A percentile compares a stretch with the other conserved stretches of the same genome.
phyloP scores from a whole-genome alignment of 1,140 invertebrate species.

The Scaptomyza graminum region DNA sequence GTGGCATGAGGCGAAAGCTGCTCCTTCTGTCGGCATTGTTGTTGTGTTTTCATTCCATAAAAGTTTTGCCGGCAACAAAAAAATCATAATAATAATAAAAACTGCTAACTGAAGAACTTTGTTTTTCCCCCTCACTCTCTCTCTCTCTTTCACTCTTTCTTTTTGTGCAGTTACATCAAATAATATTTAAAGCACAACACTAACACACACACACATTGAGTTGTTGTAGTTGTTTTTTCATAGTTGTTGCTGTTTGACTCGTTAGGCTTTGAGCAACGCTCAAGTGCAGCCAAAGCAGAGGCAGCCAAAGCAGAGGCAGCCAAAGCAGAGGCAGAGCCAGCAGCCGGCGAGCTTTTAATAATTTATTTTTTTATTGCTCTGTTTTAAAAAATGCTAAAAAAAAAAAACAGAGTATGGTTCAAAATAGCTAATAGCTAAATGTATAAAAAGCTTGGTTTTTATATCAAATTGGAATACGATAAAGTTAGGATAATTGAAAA shows the following conservation, averaged over 20 bases:
- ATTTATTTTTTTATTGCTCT: slow-evolving; percentile 41
- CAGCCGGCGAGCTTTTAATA: slow-evolving; percentile 58
- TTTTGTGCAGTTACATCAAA: slow-evolving; percentile 62
- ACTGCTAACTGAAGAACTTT: slow-evolving; percentile 57
- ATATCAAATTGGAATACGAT: no score
- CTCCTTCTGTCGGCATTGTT: slow-evolving; percentile 17
- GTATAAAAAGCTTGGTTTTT: no score
- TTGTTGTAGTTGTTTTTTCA: slow-evolving; percentile 33
- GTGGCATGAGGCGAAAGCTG: slow-evolving; percentile 23
- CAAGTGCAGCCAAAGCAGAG: slow-evolving; percentile 46
- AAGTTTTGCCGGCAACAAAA: slow-evolving; percentile 52
- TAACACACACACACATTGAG: slow-evolving; percentile 12
- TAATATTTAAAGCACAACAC: slow-evolving; percentile 62
- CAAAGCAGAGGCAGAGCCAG: slow-evolving; percentile 38
- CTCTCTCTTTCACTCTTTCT: not conserved
- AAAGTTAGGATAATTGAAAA: no score
- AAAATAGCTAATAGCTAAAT: not conserved
- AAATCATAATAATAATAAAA: slow-evolving; percentile 34
- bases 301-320: slow-evolving; percentile 38
- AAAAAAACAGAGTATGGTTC: not conserved
- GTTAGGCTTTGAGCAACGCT: slow-evolving; percentile 57
- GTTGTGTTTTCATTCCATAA: slow-evolving; percentile 65
- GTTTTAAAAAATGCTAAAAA: not conserved
- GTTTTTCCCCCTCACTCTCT: no score
- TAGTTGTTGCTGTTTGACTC: slow-evolving; percentile 42